A percentile compares a stretch with the other conserved stretches of the same genome.
phyloP scores from a whole-genome alignment of 2,113 vertebrate species.

The Percopsis transmontana region DNA sequence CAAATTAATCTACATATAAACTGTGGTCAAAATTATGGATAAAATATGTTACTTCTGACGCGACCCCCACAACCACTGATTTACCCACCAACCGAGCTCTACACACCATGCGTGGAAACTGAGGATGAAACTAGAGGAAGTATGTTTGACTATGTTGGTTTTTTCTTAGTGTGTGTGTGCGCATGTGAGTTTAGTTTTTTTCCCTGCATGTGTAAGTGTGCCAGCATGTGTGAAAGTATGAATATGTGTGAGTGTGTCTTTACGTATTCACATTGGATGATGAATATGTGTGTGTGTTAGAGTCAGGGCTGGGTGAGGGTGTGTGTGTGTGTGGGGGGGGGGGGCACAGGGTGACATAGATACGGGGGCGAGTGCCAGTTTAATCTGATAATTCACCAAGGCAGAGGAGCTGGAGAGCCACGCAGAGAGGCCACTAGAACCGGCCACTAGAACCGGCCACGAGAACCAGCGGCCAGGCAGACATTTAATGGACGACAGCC shows the following conservation, averaged over 20 bases:
- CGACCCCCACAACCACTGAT: background rate
- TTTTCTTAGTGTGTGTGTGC: background rate
- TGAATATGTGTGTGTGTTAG: conserved; percentile 2
- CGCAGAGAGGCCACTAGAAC: too few species aligned
- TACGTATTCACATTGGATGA: background rate
- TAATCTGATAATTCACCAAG: conserved; percentile 66
- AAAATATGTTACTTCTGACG: too few species aligned
- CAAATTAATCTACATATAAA: too few species aligned
- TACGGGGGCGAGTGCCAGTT: conserved; percentile 19
- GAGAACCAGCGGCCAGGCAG: conserved; percentile 49
- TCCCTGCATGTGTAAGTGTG: conserved; percentile 2
- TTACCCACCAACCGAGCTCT: conserved; percentile 40
- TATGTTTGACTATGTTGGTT: background rate
- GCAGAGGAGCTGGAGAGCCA: conserved; percentile 46
- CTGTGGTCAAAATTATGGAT: too few species aligned
- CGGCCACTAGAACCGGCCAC: too few species aligned
- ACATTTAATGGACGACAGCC: conserved; percentile 50
- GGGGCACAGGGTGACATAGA: background rate
- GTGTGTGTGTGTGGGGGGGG: background rate
- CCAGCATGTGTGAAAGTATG: background rate
- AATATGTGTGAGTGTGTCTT: background rate
- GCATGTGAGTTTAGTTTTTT: background rate
- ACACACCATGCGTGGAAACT: conserved; percentile 16
- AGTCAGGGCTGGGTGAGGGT: conserved; percentile 22
- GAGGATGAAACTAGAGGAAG: background rate